phyloP scores from a whole-genome alignment of 2,797 vertebrate species.

The Moxostoma hubbsi region DNA sequence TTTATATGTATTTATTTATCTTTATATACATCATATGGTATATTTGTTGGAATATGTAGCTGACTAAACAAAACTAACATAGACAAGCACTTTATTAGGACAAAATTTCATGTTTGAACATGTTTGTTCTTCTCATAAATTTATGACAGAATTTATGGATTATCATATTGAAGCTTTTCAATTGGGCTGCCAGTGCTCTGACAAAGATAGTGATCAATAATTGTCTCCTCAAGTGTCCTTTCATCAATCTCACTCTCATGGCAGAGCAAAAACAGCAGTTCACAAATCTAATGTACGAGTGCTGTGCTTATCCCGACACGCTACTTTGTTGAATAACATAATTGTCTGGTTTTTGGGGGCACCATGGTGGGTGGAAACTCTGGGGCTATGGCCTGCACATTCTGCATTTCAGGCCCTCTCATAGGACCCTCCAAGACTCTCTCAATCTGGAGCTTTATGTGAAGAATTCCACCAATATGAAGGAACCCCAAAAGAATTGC shows the following conservation, averaged over 20 bases:
- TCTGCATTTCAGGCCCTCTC: not conserved
- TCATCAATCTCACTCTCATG: constrained; percentile 5
- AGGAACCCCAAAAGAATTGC: constrained; percentile 55
- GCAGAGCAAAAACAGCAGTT: not conserved
- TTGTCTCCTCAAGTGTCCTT: constrained; percentile 18
- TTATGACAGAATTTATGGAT: constrained; percentile 25
- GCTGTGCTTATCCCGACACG: constrained; percentile 35
- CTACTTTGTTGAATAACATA: constrained; percentile 44
- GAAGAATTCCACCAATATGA: constrained; percentile 41
- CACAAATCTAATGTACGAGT: constrained; percentile 18
- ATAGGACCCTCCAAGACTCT: constrained; percentile 10
- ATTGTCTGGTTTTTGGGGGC: constrained; percentile 46
- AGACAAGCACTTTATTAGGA: constrained; percentile 34
- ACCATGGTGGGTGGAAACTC: constrained; percentile 21
- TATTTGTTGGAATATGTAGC: constrained; percentile 16
- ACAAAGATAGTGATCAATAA: constrained; percentile 31
- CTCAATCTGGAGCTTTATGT: constrained; percentile 42
- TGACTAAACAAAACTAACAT: constrained; percentile 44
- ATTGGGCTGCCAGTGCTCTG: not conserved
- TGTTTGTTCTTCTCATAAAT: constrained; percentile 27
- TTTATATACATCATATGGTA: not conserved
- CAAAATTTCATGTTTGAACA: constrained; percentile 36
- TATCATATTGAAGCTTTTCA: not conserved
- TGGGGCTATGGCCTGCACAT: constrained; percentile 26
- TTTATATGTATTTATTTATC: not conserved